Evolutionary conservation across 2,888 invertebrate genomes (phyloP), one percentile per base, ranked within the genome.

Genomic region (Lithophane leautieri): DNA sequence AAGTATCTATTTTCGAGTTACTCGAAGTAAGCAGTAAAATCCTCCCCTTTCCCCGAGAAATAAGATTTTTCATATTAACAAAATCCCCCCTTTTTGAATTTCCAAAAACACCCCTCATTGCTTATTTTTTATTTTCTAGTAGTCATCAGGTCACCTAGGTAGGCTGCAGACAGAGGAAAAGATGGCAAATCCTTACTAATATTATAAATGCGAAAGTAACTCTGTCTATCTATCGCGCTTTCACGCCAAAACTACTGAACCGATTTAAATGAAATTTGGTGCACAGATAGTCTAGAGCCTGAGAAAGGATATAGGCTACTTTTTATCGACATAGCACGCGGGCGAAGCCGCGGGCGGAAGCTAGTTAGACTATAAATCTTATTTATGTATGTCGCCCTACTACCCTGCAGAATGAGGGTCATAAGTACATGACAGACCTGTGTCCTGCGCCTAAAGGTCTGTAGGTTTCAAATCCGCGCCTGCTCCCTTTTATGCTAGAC

Each of bases 381-480:
- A 67, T 67, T 78, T 68, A 34, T 34, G 34, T 63, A 68, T 34
- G 11, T 81, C 52, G 40, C 44, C 22, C 61, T 25, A 56, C 11
- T 62, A 40, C 28, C 8, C 44, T 61, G 8, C 25, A 14, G 25
- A 22, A 54, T 34, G 34, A 40, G 34, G 44, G 34, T 75, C 22
- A 19, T 19, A 34, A 19, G n/a, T 25, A 34, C 19, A 52, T 19
- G 16, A 19, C 44, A 25, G 19, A 28, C 19, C 19, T 28, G 16
- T 7, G 47, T 16, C 8, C 14, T 74, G 34, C 61, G 9, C 19
- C 28, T 56, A 28, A 58, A 42, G 28, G 14, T 34, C 3, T 34
- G 71, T 71, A 44, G 19, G 25, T 56, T 50, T 9, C 42, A 12
- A n/a, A 19, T 34, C 1, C 8, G 66, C 28, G 25, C 19, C 19